These are phyloP conservation scores for Chloroceryle inda DNA, from an alignment of 2,797 vertebrate species.

Conservation along the genomic window DNA sequence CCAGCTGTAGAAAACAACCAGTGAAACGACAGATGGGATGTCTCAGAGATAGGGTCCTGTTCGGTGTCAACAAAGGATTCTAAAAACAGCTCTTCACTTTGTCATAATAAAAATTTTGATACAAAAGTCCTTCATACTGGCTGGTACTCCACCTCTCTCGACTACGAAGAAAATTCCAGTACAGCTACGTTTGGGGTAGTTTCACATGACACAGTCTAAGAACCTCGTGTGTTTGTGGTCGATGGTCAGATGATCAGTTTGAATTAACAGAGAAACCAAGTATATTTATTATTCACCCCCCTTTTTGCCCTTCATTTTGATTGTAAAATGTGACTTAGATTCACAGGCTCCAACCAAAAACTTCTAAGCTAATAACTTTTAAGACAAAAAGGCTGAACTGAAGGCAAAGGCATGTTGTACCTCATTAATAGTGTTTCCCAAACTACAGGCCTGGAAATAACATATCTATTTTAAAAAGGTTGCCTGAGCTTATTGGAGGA, in stretches of 20 bases:
- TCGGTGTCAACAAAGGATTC: background rate
- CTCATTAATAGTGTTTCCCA: conserved; percentile 1
- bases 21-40: background rate
- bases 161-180: background rate
- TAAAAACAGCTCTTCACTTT: background rate
- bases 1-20: background rate
- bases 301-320: background rate
- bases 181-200: too few species aligned
- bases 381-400: background rate
- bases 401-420: background rate
- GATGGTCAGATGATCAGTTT: background rate
- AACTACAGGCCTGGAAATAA: background rate
- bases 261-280: background rate
- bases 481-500: background rate
- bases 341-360: background rate
- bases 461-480: conserved; percentile 21
- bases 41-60: background rate
- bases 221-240: background rate
- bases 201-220: background rate
- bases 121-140: background rate
- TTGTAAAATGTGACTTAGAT: background rate
- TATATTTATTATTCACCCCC: background rate
- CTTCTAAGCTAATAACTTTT: background rate
- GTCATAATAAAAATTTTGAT: background rate
- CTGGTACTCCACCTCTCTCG: background rate